These are phyloP conservation scores for Agrotis ipsilon DNA, from an alignment of 2,888 invertebrate species.

Conservation along the genomic window DNA sequence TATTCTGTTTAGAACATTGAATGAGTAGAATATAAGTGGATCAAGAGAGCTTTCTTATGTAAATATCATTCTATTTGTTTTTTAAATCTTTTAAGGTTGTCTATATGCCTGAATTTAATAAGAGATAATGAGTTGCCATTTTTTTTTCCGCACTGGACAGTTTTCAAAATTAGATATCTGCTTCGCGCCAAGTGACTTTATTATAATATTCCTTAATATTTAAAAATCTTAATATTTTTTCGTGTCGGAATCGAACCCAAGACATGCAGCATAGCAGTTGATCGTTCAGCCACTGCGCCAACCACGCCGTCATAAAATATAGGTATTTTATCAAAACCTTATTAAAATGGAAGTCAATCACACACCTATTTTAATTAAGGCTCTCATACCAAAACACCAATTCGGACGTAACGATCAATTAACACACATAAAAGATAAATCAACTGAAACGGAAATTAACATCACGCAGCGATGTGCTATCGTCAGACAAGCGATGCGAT, in stretches of 20 bases:
- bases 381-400: slow-evolving; percentile 21
- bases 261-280: no score
- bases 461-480: slow-evolving; percentile 53
- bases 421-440: slow-evolving; percentile 56
- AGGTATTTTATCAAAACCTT: not conserved
- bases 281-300: no score
- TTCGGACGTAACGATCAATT: slow-evolving; percentile 47
- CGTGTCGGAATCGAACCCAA: no score
- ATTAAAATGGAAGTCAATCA: slow-evolving; percentile 17
- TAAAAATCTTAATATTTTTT: no score
- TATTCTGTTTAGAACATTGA: slow-evolving; percentile 20
- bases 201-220: not conserved
- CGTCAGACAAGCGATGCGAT: slow-evolving; percentile 37
- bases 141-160: not conserved
- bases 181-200: no score
- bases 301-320: no score
- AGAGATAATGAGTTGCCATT: not conserved
- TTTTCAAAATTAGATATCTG: not conserved
- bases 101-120: not conserved
- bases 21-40: slow-evolving; percentile 7
- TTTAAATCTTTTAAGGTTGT: slow-evolving; percentile 1
- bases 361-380: slow-evolving; percentile 18
- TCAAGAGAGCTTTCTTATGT: slow-evolving; percentile 22
- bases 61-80: slow-evolving; percentile 21
- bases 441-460: slow-evolving; percentile 62